phyloP scores from a whole-genome alignment of 1,140 invertebrate genomes.

The Littorina saxatilis region DNA sequence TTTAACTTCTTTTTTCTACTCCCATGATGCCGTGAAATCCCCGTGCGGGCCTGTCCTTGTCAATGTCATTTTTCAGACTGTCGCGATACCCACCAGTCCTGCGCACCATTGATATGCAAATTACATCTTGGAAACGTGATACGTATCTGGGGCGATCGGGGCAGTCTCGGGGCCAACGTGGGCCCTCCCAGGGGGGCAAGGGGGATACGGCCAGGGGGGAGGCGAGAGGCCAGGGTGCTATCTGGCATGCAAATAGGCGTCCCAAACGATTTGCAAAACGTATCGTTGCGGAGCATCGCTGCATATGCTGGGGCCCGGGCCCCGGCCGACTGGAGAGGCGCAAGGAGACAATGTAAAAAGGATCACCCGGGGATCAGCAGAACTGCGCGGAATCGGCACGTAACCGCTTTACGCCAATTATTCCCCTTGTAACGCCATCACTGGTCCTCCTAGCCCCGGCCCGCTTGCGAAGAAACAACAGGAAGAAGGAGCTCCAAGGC shows the following conservation, averaged over 20 bases:
- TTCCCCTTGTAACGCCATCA: too few relatives aligned
- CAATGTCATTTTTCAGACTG: slow-evolving; percentile 20
- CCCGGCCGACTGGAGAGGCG: too few relatives aligned
- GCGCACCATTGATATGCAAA: slow-evolving; percentile 18
- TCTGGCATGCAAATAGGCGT: slow-evolving; percentile 19
- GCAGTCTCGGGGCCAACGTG: neutral
- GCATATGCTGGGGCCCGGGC: slow-evolving; percentile 12
- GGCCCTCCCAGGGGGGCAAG: neutral
- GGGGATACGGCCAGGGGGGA: neutral
- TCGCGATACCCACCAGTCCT: neutral
- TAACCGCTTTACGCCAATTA: too few relatives aligned
- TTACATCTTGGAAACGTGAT: slow-evolving; percentile 20
- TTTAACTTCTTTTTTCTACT: neutral
- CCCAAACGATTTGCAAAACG: slow-evolving; percentile 20
- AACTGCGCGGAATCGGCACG: too few relatives aligned
- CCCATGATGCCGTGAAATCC: neutral
- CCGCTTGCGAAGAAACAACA: too few relatives aligned
- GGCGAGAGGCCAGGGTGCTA: neutral
- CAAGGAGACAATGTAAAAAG: too few relatives aligned
- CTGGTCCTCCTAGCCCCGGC: too few relatives aligned
- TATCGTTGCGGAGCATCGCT: slow-evolving; percentile 11
- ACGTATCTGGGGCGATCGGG: slow-evolving; percentile 12
- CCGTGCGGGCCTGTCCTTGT: slow-evolving; percentile 5
- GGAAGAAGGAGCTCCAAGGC: too few relatives aligned
- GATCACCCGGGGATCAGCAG: too few relatives aligned